Conservation (phyloP, 1,140 invertebrate genomes). For the Stegodyphus mimosarum region DNA sequence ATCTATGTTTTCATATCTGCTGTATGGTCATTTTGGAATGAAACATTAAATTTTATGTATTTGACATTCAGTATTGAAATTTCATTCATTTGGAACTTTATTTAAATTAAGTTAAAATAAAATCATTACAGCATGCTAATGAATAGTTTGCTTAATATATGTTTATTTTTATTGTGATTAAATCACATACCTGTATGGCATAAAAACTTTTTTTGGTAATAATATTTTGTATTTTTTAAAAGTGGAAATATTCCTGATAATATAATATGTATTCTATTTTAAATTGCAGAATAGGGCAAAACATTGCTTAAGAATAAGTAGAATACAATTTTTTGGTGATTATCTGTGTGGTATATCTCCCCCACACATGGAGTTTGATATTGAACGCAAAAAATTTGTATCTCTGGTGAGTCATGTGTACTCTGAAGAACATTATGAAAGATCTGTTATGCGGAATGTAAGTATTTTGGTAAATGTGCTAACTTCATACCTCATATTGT, state of each 20-base stretch:
- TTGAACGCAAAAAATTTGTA: constrained; percentile 67
- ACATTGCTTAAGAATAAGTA: constrained; percentile 79
- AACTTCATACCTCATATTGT: neutral
- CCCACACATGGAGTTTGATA: constrained; percentile 76
- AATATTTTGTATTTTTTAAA: too few species aligned
- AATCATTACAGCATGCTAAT: too few species aligned
- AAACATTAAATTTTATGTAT: too few species aligned
- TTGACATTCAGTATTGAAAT: too few species aligned
- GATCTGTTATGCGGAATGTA: constrained; percentile 6
- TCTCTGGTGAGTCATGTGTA: constrained; percentile 74
- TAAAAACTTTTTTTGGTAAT: neutral
- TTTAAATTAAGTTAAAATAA: too few species aligned
- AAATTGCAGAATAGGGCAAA: constrained; percentile 75
- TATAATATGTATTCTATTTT: neutral
- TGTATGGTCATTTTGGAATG: too few species aligned
- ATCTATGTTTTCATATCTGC: too few species aligned
- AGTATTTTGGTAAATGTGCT: neutral
- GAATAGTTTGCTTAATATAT: too few species aligned
- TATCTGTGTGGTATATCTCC: constrained; percentile 91
- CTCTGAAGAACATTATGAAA: constrained; percentile 73
- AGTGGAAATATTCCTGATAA: too few species aligned
- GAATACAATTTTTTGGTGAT: constrained; percentile 84
- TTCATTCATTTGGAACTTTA: too few species aligned
- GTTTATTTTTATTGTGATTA: constrained; percentile 9
- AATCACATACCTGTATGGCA: constrained; percentile 22